Percentiles rank a stretch among this genome's conserved stretches.
Evolutionary conservation across 2,113 vertebrate species (phyloP).

Genomic region (Pseudopodoces humilis): DNA sequence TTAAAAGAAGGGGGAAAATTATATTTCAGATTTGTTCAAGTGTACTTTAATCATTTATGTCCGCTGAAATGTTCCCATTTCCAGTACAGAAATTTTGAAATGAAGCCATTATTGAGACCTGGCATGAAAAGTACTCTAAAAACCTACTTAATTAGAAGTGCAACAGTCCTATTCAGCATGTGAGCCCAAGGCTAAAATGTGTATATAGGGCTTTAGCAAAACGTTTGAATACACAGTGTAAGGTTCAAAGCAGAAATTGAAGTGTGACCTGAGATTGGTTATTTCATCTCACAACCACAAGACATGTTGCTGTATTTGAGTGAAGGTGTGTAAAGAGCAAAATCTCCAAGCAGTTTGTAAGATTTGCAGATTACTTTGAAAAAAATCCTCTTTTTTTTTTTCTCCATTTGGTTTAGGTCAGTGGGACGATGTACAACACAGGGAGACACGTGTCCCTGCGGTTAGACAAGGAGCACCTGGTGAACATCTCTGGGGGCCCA

Average conservation of each 20-base stretch:
- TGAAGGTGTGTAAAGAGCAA: background rate
- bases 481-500: conserved; percentile 96
- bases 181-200: conserved; percentile 7
- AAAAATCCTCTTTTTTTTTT: background rate
- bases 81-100: conserved; percentile 16
- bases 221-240: background rate
- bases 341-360: background rate
- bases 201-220: conserved; percentile 13
- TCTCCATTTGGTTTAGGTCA: conserved; percentile 77
- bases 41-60: conserved; percentile 42
- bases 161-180: background rate
- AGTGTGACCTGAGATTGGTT: background rate
- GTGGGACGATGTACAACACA: conserved; percentile 99
- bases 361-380: background rate
- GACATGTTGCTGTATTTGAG: background rate
- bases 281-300: background rate
- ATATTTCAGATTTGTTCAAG: conserved; percentile 24
- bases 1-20: background rate
- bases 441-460: conserved; percentile 95
- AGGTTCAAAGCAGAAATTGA: background rate
- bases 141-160: conserved; percentile 15
- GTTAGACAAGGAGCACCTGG: conserved; percentile 96
- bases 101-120: conserved; percentile 26
- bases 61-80: conserved; percentile 33
- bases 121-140: background rate